These are phyloP conservation scores for Sciaenops ocellatus DNA, from an alignment of 2,797 vertebrate species.

Conservation along the genomic window DNA sequence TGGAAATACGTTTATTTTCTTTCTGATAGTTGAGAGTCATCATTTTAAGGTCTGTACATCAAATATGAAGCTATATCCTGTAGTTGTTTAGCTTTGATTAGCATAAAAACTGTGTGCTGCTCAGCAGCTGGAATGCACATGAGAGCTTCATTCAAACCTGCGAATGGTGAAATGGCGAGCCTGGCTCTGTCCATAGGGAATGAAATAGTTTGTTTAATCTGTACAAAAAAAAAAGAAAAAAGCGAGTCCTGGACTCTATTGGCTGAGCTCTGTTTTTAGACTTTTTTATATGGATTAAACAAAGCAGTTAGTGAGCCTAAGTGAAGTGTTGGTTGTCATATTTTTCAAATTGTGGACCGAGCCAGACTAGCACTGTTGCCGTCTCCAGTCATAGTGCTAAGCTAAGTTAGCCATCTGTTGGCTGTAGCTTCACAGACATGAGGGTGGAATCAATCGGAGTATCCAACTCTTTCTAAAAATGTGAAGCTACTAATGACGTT, in stretches of 20 bases:
- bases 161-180: background rate
- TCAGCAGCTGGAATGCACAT: too few species aligned
- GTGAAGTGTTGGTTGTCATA: background rate
- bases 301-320: background rate
- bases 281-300: too few species aligned
- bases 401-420: background rate
- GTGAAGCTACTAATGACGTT: background rate
- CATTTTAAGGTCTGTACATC: background rate
- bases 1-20: background rate
- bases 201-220: background rate
- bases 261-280: too few species aligned
- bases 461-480: background rate
- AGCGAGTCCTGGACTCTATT: background rate
- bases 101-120: background rate
- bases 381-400: background rate
- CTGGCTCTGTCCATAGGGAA: background rate
- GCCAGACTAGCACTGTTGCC: background rate
- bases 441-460: background rate
- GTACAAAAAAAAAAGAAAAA: background rate
- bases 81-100: background rate
- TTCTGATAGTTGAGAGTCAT: background rate
- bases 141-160: too few species aligned
- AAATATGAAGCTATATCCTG: background rate
- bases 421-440: background rate
- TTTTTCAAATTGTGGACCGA: slow-evolving; percentile 1